Percentiles rank a stretch among this genome's conserved stretches.
These are phyloP conservation scores for Hydrolagus affinis DNA, from an alignment of 2,113 vertebrate species.

Conservation along the genomic window DNA sequence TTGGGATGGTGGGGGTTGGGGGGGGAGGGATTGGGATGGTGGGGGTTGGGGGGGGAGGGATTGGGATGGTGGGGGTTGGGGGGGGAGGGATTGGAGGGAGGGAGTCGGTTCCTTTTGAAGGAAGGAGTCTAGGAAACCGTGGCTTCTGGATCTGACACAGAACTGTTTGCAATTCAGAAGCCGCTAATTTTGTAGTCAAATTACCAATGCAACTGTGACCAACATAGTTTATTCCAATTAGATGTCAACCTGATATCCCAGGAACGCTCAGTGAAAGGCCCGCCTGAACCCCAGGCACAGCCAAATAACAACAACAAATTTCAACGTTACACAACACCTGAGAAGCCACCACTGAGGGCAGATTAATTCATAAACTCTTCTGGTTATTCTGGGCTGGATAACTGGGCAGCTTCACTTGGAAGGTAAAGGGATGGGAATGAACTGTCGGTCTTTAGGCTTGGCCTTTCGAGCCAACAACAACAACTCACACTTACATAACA, in stretches of 20 bases:
- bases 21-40: not conserved
- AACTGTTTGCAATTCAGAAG: not conserved
- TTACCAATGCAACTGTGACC: constrained; percentile 14
- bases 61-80: no score
- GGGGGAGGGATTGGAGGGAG: no score
- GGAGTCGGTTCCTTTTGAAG: no score
- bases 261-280: not conserved
- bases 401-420: no score
- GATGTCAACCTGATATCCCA: not conserved
- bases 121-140: no score
- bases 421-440: no score
- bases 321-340: constrained; percentile 5
- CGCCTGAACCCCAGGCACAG: not conserved
- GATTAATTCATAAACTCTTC: not conserved
- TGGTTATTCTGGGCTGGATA: no score
- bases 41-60: not conserved
- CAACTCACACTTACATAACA: no score
- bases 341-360: not conserved
- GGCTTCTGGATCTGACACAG: no score
- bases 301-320: constrained; percentile 1
- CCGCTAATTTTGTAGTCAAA: not conserved
- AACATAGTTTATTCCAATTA: not conserved
- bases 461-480: no score
- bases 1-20: no score
- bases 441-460: no score